A percentile compares a stretch with the other conserved stretches of the same genome.
Evolutionary conservation across 2,888 invertebrate species (phyloP).

Genomic region (Bedellia somnulentella): DNA sequence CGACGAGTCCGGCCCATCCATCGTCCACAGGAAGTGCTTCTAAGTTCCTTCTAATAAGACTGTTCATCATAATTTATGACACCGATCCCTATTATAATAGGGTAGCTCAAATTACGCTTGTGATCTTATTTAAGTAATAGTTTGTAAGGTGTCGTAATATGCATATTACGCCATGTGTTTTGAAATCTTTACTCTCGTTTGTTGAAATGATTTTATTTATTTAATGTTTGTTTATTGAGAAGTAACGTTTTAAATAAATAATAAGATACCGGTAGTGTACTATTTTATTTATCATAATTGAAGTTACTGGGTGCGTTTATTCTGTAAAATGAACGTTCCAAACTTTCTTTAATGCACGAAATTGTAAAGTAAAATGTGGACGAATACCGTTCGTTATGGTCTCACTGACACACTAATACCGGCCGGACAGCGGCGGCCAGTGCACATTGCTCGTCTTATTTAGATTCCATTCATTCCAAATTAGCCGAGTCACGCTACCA

Average conservation of each 20-base stretch:
- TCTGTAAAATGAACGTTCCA: too few relatives aligned
- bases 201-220: constrained; percentile 51
- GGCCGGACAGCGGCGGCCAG: too few relatives aligned
- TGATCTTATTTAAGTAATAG: constrained; percentile 51
- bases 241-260: constrained; percentile 49
- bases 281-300: too few relatives aligned
- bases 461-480: too few relatives aligned
- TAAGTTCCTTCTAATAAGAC: constrained; percentile 65
- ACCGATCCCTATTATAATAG: constrained; percentile 37
- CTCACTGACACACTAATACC: constrained; percentile 2
- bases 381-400: constrained; percentile 1
- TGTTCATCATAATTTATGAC: constrained; percentile 43
- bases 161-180: constrained; percentile 51
- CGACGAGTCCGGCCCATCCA: constrained; percentile 94
- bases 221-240: constrained; percentile 51
- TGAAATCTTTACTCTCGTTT: constrained; percentile 29
- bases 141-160: constrained; percentile 58
- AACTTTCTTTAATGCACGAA: too few relatives aligned
- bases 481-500: too few relatives aligned
- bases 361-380: too few relatives aligned
- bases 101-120: constrained; percentile 57
- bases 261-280: constrained; percentile 52
- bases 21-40: constrained; percentile 98
- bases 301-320: too few relatives aligned
- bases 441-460: too few relatives aligned